Percentiles rank a stretch among this genome's conserved stretches.
These are phyloP conservation scores for Anthonomus grandis DNA, from an alignment of 1,140 invertebrate genomes.

Conservation along the genomic window DNA sequence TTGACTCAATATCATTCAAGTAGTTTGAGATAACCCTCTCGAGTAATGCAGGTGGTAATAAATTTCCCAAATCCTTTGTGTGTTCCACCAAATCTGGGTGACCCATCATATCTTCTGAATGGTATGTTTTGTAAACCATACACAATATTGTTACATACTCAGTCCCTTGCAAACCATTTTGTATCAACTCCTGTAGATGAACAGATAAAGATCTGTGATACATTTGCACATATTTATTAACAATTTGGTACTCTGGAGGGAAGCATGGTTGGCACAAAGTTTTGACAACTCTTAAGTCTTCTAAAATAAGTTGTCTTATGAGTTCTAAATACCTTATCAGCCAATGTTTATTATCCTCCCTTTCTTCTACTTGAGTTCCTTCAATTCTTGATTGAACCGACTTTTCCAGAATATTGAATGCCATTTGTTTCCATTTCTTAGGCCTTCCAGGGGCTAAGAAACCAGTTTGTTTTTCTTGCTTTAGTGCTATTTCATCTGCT, in stretches of 20 bases:
- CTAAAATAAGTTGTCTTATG: conserved; percentile 82
- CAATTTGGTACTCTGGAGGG: conserved; percentile 92
- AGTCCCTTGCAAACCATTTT: conserved; percentile 87
- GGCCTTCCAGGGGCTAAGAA: conserved; percentile 92
- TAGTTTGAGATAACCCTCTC: conserved; percentile 81
- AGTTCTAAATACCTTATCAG: conserved; percentile 72
- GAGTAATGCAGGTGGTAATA: conserved; percentile 73
- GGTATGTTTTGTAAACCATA: conserved; percentile 89
- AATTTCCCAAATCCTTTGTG: conserved; percentile 62
- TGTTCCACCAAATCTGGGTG: conserved; percentile 86
- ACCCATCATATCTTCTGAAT: conserved; percentile 78
- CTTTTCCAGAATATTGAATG: conserved; percentile 78
- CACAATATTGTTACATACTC: conserved; percentile 92
- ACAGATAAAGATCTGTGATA: conserved; percentile 86
- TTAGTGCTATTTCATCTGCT: conserved; percentile 75
- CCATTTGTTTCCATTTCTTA: conserved; percentile 88
- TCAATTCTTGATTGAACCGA: conserved; percentile 81
- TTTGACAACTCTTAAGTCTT: conserved; percentile 90
- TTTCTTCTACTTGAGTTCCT: conserved; percentile 89
- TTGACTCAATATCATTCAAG: conserved; percentile 81
- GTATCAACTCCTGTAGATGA: conserved; percentile 85
- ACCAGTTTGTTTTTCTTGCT: conserved; percentile 74
- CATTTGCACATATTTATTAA: conserved; percentile 87
- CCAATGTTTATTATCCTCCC: conserved; percentile 93
- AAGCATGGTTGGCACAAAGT: conserved; percentile 92